Conservation (phyloP, 2,797 vertebrate species). For the Arrhamphus sclerolepis region DNA sequence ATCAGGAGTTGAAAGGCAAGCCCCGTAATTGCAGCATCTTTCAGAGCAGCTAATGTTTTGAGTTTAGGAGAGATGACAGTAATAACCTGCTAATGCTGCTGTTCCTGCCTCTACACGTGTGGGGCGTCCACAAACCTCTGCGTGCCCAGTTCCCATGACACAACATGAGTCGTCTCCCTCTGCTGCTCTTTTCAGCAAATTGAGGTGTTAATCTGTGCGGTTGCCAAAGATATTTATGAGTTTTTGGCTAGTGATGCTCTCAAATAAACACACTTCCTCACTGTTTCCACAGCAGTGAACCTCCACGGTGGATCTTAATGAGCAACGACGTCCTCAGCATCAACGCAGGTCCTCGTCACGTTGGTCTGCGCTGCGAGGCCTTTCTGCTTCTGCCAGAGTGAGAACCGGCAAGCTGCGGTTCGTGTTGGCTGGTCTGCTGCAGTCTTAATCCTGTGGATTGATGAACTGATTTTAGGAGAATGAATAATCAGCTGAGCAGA, state of each 20-base stretch:
- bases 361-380: constrained; percentile 16
- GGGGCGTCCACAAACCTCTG: constrained; percentile 16
- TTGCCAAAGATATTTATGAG: constrained; percentile 62
- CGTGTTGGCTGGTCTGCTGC: constrained; percentile 9
- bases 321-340: constrained; percentile 43
- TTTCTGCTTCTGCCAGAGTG: constrained; percentile 36
- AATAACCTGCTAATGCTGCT: constrained; percentile 47
- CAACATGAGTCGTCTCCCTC: constrained; percentile 15
- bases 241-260: constrained; percentile 47
- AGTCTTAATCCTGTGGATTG: constrained; percentile 36
- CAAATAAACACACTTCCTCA: constrained; percentile 55
- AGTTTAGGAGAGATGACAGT: constrained; percentile 55
- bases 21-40: constrained; percentile 43
- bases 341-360: constrained; percentile 30
- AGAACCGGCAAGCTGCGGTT: constrained; percentile 36
- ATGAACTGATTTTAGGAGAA: constrained; percentile 49
- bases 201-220: constrained; percentile 36
- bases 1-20: constrained; percentile 43
- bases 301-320: constrained; percentile 33
- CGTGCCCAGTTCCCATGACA: constrained; percentile 49
- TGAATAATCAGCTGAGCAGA: constrained; percentile 20
- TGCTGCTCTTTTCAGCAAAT: constrained; percentile 22
- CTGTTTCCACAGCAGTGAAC: constrained; percentile 64
- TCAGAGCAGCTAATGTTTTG: constrained; percentile 30
- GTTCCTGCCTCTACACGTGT: constrained; percentile 7